Evolutionary conservation across 2,888 invertebrate genomes (phyloP).

Genomic region (Leucophenga maculata): DNA sequence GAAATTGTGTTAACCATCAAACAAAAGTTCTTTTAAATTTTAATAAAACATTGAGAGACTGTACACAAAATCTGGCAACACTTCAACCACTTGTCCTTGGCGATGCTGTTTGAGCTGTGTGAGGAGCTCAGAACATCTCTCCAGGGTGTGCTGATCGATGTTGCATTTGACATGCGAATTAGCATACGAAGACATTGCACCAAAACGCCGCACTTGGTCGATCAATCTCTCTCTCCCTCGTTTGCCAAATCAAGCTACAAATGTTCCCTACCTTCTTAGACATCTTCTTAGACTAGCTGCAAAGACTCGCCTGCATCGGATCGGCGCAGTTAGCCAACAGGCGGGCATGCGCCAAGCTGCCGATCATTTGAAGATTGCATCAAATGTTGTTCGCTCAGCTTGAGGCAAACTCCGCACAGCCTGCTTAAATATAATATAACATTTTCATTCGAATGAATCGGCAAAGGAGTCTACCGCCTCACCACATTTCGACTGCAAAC

Average conservation of each 20-base stretch:
- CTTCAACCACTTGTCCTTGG: neutral
- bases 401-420: slow-evolving; percentile 7
- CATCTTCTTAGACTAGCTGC: too few species aligned
- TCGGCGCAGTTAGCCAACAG: neutral
- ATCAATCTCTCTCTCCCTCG: too few species aligned
- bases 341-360: slow-evolving; percentile 26
- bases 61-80: slow-evolving; percentile 17
- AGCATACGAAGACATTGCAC: slow-evolving; percentile 50
- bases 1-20: too few species aligned
- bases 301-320: too few species aligned
- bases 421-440: slow-evolving; percentile 26
- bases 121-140: slow-evolving; percentile 4
- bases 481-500: neutral
- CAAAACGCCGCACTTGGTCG: neutral
- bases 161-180: slow-evolving; percentile 60
- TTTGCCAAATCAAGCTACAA: too few species aligned
- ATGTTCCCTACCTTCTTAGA: too few species aligned
- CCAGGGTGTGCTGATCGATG: slow-evolving; percentile 51
- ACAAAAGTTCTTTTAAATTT: too few species aligned
- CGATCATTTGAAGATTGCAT: slow-evolving; percentile 38
- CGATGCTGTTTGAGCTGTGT: too few species aligned
- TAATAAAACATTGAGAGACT: too few species aligned
- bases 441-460: slow-evolving; percentile 35
- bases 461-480: neutral
- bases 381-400: slow-evolving; percentile 36